Conservation (phyloP, 2,797 vertebrate genomes). For the Scolopax rusticola region DNA sequence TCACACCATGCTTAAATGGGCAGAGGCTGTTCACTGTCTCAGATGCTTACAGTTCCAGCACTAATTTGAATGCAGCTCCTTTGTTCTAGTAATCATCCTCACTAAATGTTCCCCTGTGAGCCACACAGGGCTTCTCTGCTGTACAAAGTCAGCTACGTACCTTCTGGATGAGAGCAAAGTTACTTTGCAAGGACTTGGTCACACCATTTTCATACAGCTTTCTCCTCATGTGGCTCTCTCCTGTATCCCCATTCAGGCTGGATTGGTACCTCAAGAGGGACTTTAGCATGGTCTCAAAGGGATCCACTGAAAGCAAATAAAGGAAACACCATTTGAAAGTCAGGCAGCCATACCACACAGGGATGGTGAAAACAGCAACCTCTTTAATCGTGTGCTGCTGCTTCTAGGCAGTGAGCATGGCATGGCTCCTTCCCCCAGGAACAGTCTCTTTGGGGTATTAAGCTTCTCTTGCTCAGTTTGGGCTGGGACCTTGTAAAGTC, state of each 20-base stretch:
- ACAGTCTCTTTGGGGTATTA: neutral
- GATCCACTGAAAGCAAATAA: slow-evolving; percentile 85
- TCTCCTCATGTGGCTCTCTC: slow-evolving; percentile 86
- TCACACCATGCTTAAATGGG: neutral
- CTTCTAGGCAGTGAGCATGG: neutral
- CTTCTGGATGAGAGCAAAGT: slow-evolving; percentile 88
- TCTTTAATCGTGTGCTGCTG: fast-evolving
- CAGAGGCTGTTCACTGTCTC: neutral
- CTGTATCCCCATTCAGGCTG: slow-evolving; percentile 77
- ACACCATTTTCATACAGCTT: slow-evolving; percentile 89
- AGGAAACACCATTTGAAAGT: neutral
- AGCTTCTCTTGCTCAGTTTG: neutral
- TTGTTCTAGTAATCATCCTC: neutral
- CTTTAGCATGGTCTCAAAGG: slow-evolving; percentile 97
- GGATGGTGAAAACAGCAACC: neutral
- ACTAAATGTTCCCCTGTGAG: neutral
- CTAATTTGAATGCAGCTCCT: neutral
- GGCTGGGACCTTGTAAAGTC: neutral
- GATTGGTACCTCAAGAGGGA: slow-evolving; percentile 93
- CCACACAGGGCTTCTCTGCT: neutral
- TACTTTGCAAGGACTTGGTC: slow-evolving; percentile 85
- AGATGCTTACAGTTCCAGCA: neutral
- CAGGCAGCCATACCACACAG: neutral
- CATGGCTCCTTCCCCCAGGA: neutral
- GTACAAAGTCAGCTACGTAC: slow-evolving; percentile 67